Percentiles rank a stretch among this genome's conserved stretches.
Evolutionary conservation across 2,797 vertebrate genomes (phyloP).

Genomic region (Fistularia tabacaria): DNA sequence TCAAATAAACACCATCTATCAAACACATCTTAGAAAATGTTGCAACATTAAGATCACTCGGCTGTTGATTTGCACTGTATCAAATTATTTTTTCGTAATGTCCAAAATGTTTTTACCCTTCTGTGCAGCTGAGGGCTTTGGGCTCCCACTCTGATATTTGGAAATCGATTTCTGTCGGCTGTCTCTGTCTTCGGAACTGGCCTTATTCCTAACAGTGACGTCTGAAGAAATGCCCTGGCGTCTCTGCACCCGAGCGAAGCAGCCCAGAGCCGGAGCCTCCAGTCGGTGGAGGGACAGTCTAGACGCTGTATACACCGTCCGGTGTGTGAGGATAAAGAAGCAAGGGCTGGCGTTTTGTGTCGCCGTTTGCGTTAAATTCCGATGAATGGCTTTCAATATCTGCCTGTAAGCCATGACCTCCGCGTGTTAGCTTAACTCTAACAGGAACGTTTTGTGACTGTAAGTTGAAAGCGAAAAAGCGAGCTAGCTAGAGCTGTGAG

Average conservation of each 20-base stretch:
- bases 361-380: conserved; percentile 25
- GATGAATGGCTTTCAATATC: conserved; percentile 46
- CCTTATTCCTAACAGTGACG: conserved; percentile 39
- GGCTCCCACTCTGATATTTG: conserved; percentile 44
- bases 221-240: conserved; percentile 42
- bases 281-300: background rate
- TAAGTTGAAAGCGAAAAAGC: too few relatives aligned
- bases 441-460: too few relatives aligned
- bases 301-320: conserved; percentile 5
- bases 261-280: conserved; percentile 4
- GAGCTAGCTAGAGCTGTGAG: too few relatives aligned
- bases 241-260: background rate
- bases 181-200: conserved; percentile 37
- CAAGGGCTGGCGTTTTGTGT: conserved; percentile 26
- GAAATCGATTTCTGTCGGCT: conserved; percentile 64
- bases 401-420: conserved; percentile 57
- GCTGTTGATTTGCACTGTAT: background rate
- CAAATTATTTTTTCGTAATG: background rate
- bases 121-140: conserved; percentile 68
- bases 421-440: background rate
- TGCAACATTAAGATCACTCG: background rate
- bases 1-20: too few relatives aligned
- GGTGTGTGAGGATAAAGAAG: conserved; percentile 11
- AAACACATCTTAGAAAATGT: background rate
- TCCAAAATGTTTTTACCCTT: conserved; percentile 74